Percentiles rank a stretch among this genome's conserved stretches.
Conservation (phyloP, 2,888 invertebrate genomes). For the Dasypogon diadema region DNA sequence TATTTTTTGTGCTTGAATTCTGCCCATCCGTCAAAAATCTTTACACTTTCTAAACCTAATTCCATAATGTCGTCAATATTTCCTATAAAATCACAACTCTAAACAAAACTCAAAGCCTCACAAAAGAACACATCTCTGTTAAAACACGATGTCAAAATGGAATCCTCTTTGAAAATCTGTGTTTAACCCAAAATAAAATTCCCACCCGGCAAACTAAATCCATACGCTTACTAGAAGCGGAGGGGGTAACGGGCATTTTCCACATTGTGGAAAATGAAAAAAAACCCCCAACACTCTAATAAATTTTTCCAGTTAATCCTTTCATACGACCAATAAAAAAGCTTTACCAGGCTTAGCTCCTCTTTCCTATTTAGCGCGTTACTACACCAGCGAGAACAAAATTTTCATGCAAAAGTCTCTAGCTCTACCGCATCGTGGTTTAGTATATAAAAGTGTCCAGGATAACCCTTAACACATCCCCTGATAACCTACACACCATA, state of each 20-base stretch:
- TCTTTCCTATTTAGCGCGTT: background rate
- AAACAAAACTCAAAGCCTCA: background rate
- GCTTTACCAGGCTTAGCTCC: constrained; percentile 18
- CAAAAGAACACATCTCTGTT: background rate
- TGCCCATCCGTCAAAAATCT: no score
- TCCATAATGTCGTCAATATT: background rate
- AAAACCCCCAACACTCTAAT: constrained; percentile 19
- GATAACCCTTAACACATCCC: constrained; percentile 16
- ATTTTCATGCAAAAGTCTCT: constrained; percentile 28
- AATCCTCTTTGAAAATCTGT: background rate
- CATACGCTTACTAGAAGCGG: background rate
- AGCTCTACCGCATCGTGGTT: background rate
- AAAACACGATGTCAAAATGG: background rate
- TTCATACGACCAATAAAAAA: constrained; percentile 45
- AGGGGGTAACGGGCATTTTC: no score
- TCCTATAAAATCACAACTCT: background rate
- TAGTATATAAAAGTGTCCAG: background rate
- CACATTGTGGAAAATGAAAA: constrained; percentile 3
- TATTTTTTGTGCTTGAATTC: no score
- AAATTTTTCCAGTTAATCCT: constrained; percentile 44
- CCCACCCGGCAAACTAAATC: background rate
- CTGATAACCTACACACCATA: background rate
- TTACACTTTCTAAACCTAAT: background rate
- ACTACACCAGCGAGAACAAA: background rate
- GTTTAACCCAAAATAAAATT: background rate